These are phyloP conservation scores for Astyanax mexicanus DNA, from an alignment of 2,797 vertebrate genomes.

Conservation along the genomic window DNA sequence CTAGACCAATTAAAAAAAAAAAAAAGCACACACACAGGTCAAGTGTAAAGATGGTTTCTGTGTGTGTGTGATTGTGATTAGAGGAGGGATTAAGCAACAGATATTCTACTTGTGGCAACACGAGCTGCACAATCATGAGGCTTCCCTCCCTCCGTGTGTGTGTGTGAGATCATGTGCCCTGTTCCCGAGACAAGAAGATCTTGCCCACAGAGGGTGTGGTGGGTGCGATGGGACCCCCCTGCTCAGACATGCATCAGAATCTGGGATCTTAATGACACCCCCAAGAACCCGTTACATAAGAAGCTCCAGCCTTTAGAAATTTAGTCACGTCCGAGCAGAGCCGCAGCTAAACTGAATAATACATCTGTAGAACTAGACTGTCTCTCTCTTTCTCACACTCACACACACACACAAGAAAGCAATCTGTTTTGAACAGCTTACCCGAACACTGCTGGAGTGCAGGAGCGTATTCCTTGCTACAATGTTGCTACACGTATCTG, in stretches of 20 bases:
- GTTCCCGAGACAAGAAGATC: background rate
- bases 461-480: background rate
- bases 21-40: no score
- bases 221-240: constrained; percentile 17
- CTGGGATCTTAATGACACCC: constrained; percentile 67
- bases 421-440: constrained; percentile 17
- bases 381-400: constrained; percentile 44
- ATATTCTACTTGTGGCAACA: constrained; percentile 18
- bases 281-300: constrained; percentile 71
- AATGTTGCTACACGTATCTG: background rate
- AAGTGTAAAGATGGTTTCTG: no score
- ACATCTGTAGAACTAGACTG: constrained; percentile 74
- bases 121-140: background rate
- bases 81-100: constrained; percentile 29
- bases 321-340: constrained; percentile 79
- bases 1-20: no score
- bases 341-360: constrained; percentile 81
- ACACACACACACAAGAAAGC: constrained; percentile 3
- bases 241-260: constrained; percentile 29
- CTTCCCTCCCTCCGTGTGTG: background rate
- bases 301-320: constrained; percentile 73
- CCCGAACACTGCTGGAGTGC: constrained; percentile 12
- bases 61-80: constrained; percentile 33
- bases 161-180: background rate
- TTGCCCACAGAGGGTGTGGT: constrained; percentile 8